Conservation (phyloP, 2,113 vertebrate genomes). For the Leptosomus discolor region DNA sequence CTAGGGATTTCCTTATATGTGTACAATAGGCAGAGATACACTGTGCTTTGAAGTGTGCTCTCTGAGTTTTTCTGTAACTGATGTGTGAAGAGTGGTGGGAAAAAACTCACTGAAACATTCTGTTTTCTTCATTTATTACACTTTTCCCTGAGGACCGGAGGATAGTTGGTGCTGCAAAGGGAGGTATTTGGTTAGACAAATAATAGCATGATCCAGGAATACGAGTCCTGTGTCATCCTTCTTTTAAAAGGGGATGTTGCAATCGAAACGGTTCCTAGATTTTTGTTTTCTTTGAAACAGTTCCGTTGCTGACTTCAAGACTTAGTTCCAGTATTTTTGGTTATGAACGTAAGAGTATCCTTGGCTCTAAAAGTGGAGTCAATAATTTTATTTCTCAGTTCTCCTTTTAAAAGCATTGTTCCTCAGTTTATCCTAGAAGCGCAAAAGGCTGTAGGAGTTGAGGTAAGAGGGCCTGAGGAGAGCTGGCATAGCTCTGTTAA, state of each 20-base stretch:
- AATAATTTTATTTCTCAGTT: slow-evolving; percentile 17
- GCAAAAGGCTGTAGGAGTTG: background rate
- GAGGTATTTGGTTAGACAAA: background rate
- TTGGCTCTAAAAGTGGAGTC: background rate
- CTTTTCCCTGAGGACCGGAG: background rate
- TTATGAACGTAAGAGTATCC: background rate
- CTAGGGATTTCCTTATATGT: background rate
- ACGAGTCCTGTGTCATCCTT: background rate
- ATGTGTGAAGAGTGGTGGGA: background rate
- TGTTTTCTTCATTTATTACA: background rate
- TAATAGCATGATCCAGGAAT: background rate
- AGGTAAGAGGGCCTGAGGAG: background rate
- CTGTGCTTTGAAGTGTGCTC: background rate
- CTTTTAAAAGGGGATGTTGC: background rate
- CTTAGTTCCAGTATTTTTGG: background rate
- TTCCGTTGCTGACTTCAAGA: background rate
- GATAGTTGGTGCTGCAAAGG: background rate
- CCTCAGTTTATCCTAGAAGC: background rate
- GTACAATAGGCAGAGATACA: background rate
- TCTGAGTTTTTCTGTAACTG: background rate
- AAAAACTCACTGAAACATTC: background rate
- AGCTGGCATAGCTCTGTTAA: background rate
- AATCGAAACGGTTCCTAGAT: background rate
- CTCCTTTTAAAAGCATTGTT: background rate
- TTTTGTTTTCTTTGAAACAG: background rate